phyloP scores from a whole-genome alignment of 2,888 invertebrate species.

The Leptinotarsa juncta region DNA sequence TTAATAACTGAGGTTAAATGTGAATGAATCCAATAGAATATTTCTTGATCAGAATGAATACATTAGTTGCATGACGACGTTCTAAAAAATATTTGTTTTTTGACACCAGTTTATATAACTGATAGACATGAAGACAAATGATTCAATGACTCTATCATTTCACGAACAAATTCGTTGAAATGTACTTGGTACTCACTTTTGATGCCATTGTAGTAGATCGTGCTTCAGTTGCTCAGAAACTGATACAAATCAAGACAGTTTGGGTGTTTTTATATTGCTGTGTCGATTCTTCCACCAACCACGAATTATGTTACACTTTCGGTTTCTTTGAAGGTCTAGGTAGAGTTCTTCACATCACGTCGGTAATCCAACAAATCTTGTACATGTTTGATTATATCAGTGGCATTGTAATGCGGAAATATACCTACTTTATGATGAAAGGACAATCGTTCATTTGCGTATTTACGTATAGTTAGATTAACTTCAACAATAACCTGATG shows the following conservation, averaged over 20 bases:
- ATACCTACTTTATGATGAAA: not conserved
- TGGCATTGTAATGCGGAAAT: conserved; percentile 5
- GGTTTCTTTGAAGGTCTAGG: conserved; percentile 61
- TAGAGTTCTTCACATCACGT: conserved; percentile 44
- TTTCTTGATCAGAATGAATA: too few species aligned
- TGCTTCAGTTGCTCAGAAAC: conserved; percentile 48
- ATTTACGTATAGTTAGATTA: too few species aligned
- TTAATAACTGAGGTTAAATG: too few species aligned
- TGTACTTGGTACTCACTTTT: conserved; percentile 52
- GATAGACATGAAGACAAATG: too few species aligned
- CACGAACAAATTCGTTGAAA: too few species aligned
- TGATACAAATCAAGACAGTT: conserved; percentile 50
- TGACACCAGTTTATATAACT: too few species aligned
- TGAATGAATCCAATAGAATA: too few species aligned
- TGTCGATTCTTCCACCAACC: conserved; percentile 39
- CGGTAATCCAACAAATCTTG: not conserved
- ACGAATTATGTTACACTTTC: conserved; percentile 60
- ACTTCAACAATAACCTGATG: too few species aligned
- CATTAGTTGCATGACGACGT: too few species aligned
- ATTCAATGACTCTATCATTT: too few species aligned
- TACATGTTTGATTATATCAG: not conserved
- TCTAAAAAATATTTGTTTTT: too few species aligned
- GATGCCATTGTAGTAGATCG: conserved; percentile 55
- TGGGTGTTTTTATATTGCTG: conserved; percentile 51
- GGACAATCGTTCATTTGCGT: too few species aligned